A percentile compares a stretch with the other conserved stretches of the same genome.
Evolutionary conservation across 2,797 vertebrate genomes (phyloP).

Genomic region (Channallabes apus): DNA sequence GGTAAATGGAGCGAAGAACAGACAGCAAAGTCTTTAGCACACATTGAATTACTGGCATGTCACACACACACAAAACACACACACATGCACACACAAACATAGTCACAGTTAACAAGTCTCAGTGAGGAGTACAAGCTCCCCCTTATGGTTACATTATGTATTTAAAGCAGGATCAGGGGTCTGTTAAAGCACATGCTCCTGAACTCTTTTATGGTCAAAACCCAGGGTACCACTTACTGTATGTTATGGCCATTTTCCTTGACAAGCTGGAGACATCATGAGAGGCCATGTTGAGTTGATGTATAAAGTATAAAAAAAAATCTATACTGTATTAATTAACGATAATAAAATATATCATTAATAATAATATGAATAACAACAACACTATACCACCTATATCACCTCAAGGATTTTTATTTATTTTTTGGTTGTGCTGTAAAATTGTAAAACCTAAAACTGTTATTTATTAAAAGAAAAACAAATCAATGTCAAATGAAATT

Average conservation of each 20-base stretch:
- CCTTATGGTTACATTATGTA: constrained; percentile 42
- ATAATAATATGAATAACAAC: not conserved
- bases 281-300: not conserved
- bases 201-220: not conserved
- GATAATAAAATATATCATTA: not conserved
- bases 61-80: constrained; percentile 36
- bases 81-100: constrained; percentile 27
- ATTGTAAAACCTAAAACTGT: not conserved
- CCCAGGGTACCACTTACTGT: too few species aligned
- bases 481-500: not conserved
- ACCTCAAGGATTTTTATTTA: not conserved
- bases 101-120: constrained; percentile 20
- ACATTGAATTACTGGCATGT: constrained; percentile 39
- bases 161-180: not conserved
- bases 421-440: too few species aligned
- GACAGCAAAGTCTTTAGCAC: constrained; percentile 44
- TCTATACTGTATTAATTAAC: too few species aligned
- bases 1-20: constrained; percentile 49
- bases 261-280: not conserved
- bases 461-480: not conserved
- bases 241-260: not conserved
- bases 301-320: not conserved
- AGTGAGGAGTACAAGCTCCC: constrained; percentile 48
- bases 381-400: too few species aligned
- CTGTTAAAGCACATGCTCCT: not conserved